A percentile compares a stretch with the other conserved stretches of the same genome.
Evolutionary conservation across 2,113 vertebrate genomes (phyloP).

Genomic region (Oryzias woworae): DNA sequence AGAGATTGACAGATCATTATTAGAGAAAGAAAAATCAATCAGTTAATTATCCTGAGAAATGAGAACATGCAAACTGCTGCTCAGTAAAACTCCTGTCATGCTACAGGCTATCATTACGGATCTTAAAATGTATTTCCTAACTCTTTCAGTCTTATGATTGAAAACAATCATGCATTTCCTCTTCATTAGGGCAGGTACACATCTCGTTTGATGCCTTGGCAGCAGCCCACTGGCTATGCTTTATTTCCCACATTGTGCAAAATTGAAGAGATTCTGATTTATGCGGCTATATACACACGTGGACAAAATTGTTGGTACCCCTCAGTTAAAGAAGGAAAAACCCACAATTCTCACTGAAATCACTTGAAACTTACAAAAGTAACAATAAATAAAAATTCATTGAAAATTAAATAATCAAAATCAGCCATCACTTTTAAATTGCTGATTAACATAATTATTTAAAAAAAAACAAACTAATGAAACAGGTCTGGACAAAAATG

Average conservation of each 20-base stretch:
- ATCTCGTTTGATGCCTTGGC: constrained; percentile 15
- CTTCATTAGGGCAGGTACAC: constrained; percentile 2
- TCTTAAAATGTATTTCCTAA: constrained; percentile 18
- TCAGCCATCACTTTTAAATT: no score
- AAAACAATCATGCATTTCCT: constrained; percentile 17
- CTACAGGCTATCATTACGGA: constrained; percentile 24
- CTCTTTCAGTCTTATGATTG: constrained; percentile 12
- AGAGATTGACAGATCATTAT: constrained; percentile 13
- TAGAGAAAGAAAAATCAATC: constrained; percentile 21
- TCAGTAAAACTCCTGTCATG: constrained; percentile 32
- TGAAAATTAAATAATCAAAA: no score
- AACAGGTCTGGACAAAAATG: no score
- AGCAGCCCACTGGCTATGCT: constrained; percentile 8
- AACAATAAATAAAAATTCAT: no score
- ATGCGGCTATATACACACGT: no score
- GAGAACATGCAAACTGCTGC: constrained; percentile 46
- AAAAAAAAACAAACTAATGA: no score
- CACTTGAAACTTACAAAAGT: no score
- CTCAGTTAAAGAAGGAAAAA: no score
- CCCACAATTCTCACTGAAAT: no score
- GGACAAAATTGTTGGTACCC: no score
- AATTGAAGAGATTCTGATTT: constrained; percentile 38
- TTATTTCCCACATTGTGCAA: constrained; percentile 24
- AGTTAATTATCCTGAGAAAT: constrained; percentile 17
- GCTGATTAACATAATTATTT: no score